Percentiles rank a stretch among this genome's conserved stretches.
These are phyloP conservation scores for Eurosta solidaginis DNA, from an alignment of 1,140 invertebrate species.

Conservation along the genomic window DNA sequence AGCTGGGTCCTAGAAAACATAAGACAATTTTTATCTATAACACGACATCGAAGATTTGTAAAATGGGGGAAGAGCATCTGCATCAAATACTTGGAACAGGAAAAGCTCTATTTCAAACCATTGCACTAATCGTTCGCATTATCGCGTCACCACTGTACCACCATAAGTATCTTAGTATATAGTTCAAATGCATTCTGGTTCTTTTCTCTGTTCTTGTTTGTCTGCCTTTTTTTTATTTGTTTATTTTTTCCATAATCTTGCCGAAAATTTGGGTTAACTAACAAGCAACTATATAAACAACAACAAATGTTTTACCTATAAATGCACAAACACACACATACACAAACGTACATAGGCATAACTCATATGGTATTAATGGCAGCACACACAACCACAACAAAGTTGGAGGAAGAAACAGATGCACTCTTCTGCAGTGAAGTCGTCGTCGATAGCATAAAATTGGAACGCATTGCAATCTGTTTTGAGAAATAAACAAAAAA, in stretches of 20 bases:
- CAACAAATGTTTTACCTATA: not conserved
- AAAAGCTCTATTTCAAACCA: too few relatives aligned
- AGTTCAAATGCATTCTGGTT: not conserved
- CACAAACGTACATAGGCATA: not conserved
- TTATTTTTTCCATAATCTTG: conserved; percentile 24
- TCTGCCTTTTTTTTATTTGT: too few relatives aligned
- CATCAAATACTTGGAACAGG: too few relatives aligned
- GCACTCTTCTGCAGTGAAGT: not conserved
- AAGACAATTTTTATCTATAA: too few relatives aligned
- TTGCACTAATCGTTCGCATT: too few relatives aligned
- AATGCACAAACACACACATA: not conserved
- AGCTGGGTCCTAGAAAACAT: too few relatives aligned
- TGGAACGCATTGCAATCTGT: not conserved
- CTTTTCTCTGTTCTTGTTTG: not conserved
- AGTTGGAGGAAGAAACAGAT: not conserved
- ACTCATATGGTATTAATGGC: not conserved
- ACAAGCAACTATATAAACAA: not conserved
- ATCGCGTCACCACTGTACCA: too few relatives aligned
- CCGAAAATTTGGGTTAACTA: conserved; percentile 23
- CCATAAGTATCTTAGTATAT: too few relatives aligned
- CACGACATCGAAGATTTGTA: too few relatives aligned
- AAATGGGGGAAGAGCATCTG: too few relatives aligned
- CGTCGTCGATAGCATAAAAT: not conserved
- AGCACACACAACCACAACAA: too few relatives aligned
- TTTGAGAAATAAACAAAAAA: not conserved